Conservation (phyloP, 53 echinoderm and acorn worm species). For the Zoroaster sp. region DNA sequence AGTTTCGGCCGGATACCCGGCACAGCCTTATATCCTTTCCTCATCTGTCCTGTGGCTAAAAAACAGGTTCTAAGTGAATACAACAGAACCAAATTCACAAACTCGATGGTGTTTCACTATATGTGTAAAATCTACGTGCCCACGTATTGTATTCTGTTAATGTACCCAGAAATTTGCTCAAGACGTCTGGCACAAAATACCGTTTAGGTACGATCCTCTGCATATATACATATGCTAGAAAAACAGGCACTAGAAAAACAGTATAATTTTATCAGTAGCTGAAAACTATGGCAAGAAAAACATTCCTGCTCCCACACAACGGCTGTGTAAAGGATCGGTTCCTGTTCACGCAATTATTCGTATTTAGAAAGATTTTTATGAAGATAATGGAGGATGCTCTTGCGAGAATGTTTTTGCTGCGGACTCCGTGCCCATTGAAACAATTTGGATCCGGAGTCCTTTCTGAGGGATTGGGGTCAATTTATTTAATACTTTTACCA, state of each 20-base stretch:
- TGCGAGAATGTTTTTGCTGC: background rate
- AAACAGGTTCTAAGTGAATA: too few relatives aligned
- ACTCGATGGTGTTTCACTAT: too few relatives aligned
- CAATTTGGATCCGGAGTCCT: too few relatives aligned
- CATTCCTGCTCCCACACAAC: background rate
- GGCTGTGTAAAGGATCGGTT: background rate
- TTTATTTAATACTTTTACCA: too few relatives aligned
- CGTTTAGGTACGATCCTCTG: background rate
- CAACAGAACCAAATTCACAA: too few relatives aligned
- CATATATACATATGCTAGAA: background rate
- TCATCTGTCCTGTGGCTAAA: too few relatives aligned
- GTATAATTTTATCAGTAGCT: background rate
- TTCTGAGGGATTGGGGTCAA: too few relatives aligned
- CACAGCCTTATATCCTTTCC: too few relatives aligned
- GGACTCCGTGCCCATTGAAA: background rate
- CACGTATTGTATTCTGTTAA: too few relatives aligned
- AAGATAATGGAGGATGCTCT: background rate
- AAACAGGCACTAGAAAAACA: background rate
- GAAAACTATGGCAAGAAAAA: background rate
- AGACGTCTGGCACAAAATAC: background rate
- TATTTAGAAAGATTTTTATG: background rate
- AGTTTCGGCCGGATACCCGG: too few relatives aligned
- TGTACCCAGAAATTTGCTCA: too few relatives aligned
- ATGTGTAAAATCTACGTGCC: too few relatives aligned
- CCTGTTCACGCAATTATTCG: background rate